A percentile compares a stretch with the other conserved stretches of the same genome.
Evolutionary conservation across 2,113 vertebrate species (phyloP).

Genomic region (Leucopternis melanops): DNA sequence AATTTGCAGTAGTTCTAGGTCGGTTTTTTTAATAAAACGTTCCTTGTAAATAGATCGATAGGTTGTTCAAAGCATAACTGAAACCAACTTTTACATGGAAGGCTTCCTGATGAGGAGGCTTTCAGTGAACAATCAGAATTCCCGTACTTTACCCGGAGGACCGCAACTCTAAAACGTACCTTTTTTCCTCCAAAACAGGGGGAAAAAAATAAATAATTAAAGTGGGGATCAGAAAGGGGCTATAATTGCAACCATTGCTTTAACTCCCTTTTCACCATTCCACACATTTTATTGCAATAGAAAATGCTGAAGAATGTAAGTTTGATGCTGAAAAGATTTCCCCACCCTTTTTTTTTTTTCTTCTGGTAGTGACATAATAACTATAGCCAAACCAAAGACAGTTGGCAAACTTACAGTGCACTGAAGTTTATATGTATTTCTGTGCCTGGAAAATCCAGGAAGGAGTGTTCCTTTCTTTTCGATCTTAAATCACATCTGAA

Average conservation of each 20-base stretch:
- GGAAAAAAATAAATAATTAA: neutral
- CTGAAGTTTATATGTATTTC: neutral
- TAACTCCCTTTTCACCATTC: neutral
- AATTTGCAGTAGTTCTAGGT: neutral
- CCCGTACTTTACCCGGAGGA: neutral
- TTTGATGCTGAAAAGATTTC: neutral
- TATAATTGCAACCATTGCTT: neutral
- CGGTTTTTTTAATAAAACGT: neutral
- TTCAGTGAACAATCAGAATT: neutral
- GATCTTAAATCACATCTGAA: neutral
- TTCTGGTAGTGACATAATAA: neutral
- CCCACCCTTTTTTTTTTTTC: no score
- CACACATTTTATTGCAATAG: neutral
- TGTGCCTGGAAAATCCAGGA: conserved; percentile 6
- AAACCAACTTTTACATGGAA: neutral
- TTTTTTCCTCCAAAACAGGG: neutral
- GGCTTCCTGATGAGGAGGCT: neutral
- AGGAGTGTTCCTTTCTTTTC: neutral
- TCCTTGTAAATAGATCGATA: neutral
- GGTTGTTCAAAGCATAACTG: neutral
- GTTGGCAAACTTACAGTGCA: neutral
- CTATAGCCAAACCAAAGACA: neutral
- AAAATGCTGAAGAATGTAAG: neutral
- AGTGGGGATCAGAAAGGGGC: neutral
- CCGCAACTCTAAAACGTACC: neutral